Percentiles rank a stretch among this genome's conserved stretches.
phyloP scores from a whole-genome alignment of 2,888 invertebrate species.

The Teleogryllus oceanicus region DNA sequence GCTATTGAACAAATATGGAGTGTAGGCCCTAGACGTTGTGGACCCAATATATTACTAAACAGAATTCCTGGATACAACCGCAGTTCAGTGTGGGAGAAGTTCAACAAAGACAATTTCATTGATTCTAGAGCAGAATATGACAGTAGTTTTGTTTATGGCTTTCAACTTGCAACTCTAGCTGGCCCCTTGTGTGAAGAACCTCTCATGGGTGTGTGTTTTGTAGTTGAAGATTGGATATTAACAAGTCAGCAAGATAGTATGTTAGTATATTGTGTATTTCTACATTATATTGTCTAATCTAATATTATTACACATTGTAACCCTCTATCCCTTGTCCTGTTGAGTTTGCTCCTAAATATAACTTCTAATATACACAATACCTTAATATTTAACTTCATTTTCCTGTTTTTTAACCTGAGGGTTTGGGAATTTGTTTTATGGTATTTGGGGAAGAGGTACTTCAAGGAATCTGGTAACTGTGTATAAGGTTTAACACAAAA shows the following conservation, averaged over 20 bases:
- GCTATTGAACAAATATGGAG: slow-evolving; percentile 76
- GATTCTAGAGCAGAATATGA: slow-evolving; percentile 51
- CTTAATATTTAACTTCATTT: too few species aligned
- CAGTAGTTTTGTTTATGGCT: slow-evolving; percentile 78
- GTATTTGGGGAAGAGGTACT: too few species aligned
- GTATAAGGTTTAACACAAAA: too few species aligned
- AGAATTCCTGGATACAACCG: slow-evolving; percentile 64
- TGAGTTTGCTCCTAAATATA: too few species aligned
- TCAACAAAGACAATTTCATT: slow-evolving; percentile 33
- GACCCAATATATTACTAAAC: slow-evolving; percentile 78
- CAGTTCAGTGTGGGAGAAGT: slow-evolving; percentile 53
- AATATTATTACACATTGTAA: too few species aligned
- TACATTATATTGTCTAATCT: too few species aligned
- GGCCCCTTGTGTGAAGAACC: slow-evolving; percentile 98
- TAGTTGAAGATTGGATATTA: slow-evolving; percentile 78
- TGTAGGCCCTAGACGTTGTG: slow-evolving; percentile 84
- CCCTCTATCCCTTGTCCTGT: too few species aligned
- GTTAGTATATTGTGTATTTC: neutral
- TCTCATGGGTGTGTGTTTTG: slow-evolving; percentile 90
- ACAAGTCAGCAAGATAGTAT: neutral
- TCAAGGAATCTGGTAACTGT: too few species aligned
- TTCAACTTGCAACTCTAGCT: slow-evolving; percentile 78
- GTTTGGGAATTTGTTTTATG: too few species aligned
- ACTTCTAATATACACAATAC: too few species aligned
- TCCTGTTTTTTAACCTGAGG: too few species aligned